Percentiles rank a stretch among this genome's conserved stretches.
Conservation (phyloP, 2,797 vertebrate genomes). For the Netta rufina region DNA sequence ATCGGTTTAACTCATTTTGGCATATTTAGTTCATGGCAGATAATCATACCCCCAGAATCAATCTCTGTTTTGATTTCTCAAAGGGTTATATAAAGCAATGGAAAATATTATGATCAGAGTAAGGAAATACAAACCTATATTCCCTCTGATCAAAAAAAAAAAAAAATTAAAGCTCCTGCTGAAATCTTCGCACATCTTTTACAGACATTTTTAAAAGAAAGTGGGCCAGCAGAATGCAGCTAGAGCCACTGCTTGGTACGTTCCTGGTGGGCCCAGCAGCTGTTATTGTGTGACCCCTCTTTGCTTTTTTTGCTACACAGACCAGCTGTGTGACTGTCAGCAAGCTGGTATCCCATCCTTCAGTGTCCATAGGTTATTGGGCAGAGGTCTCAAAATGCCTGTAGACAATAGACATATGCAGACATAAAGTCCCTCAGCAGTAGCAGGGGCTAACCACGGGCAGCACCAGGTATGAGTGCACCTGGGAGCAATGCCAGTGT, state of each 20-base stretch:
- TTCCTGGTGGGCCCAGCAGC: not conserved
- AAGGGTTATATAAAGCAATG: not conserved
- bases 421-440: too few relatives aligned
- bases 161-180: not conserved
- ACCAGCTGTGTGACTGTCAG: not conserved
- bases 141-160: not conserved
- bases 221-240: not conserved
- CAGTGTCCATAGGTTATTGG: not conserved
- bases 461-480: not conserved
- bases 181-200: not conserved
- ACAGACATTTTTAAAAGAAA: not conserved
- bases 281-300: not conserved
- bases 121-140: not conserved
- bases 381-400: not conserved
- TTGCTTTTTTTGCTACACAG: not conserved
- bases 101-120: not conserved
- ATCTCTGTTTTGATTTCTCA: not conserved
- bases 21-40: not conserved
- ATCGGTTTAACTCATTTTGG: not conserved
- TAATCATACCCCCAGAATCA: not conserved
- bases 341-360: not conserved
- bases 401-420: not conserved
- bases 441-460: not conserved
- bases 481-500: rapidly evolving
- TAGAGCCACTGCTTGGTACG: not conserved